A percentile compares a stretch with the other conserved stretches of the same genome.
Conservation (phyloP, 2,113 vertebrate genomes). For the Noturus placidus region DNA sequence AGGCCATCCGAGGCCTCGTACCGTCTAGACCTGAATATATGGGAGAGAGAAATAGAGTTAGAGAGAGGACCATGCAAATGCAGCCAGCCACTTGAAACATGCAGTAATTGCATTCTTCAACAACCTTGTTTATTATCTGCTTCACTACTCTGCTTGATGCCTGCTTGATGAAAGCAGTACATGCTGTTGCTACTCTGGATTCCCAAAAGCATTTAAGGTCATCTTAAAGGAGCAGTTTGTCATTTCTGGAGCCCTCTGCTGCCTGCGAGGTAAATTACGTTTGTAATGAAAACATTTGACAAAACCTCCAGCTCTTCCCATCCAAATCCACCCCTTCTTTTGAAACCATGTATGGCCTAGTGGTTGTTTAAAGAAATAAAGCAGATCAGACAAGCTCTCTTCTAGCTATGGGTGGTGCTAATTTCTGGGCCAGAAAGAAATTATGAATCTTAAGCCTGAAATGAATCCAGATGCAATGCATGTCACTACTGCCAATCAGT, state of each 20-base stretch:
- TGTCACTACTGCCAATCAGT: background rate
- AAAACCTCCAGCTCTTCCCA: background rate
- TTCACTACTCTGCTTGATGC: conserved; percentile 36
- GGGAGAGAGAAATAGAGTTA: background rate
- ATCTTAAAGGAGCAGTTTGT: background rate
- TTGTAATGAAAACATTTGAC: background rate
- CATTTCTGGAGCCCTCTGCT: background rate
- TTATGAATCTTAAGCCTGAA: background rate
- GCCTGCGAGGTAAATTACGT: background rate
- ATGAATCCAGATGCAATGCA: background rate
- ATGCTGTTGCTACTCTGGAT: background rate
- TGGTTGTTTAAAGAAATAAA: background rate
- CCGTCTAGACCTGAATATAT: background rate
- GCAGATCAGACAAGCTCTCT: background rate
- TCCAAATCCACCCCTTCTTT: background rate
- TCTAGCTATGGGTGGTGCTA: background rate
- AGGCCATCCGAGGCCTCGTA: background rate
- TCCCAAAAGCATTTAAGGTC: conserved; percentile 4
- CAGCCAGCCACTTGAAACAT: conserved; percentile 30
- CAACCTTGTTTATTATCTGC: conserved; percentile 45
- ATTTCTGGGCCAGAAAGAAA: background rate
- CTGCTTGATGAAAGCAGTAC: conserved; percentile 27
- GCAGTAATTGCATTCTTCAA: conserved; percentile 50
- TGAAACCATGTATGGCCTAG: background rate
- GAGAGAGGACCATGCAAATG: conserved; percentile 33